Evolutionary conservation across 92 coral and sea anemone species (phyloP), one percentile per base, ranked within the genome.

Genomic region (Desmophyllum pertusum): DNA sequence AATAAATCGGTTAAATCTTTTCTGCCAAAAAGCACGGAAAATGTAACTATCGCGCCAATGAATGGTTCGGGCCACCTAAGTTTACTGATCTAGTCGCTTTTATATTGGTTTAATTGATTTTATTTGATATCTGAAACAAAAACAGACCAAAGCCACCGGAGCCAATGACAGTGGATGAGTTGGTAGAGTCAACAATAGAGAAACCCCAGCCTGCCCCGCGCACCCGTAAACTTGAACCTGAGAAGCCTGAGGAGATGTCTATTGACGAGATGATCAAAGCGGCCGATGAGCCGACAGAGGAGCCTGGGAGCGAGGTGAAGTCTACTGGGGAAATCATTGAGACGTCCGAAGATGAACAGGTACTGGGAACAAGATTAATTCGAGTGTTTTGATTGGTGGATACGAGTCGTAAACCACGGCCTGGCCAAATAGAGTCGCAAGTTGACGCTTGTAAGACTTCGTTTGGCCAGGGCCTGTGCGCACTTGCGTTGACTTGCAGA

Each of bases 161-260:
- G 84, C 89, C 88, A 41, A 92, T 91, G 98, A 80, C 96, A 30
- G 77, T 91, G 11, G 94, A 90, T 55, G 97, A 94, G 85, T 84
- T 91, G 21, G 88, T 75, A 23, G 86, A 87, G 77, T 93, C 93
- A 29, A 93, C 90, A 29, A 71, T 87, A 23, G 86, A 85, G 63
- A 68, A 71, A 55, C 87, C 83, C 45, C 83, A 79, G 74, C 94
- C 92, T 76, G 74, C 73, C 80, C 90, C 89, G 64, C 89, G 92
- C 77, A 75, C 92, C 8, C 72, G 89, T 18, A 88, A 85, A 53
- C 71, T 55, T 35, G 82, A 55, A 29, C 86, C 77, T 25, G 93
- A 86, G 73, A 94, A 94, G 59, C 89, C 98, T 9, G 95, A 94
- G 78, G 95, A 92, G 25, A 96, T 94, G 98, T 85, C 94, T 30